Base-by-base conservation (phyloP, 2,113 vertebrate genomes). In the Caracal caracal region DNA sequence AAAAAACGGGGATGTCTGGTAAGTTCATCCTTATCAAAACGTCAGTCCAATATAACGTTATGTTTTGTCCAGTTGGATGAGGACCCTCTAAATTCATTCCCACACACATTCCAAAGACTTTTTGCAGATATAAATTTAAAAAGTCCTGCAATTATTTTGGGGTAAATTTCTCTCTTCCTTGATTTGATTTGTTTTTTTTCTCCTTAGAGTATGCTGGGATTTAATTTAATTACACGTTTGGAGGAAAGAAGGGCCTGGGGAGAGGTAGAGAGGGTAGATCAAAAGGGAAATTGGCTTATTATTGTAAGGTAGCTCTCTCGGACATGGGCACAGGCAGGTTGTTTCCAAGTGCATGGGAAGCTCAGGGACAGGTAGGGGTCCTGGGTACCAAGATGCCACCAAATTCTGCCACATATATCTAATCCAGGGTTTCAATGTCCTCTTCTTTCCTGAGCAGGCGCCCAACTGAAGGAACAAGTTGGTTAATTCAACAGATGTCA, bases 181-280 rank as follows among this genome's bases (percentile, higher is more conserved):
- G 70, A 86, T 76, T 88, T 68, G 43, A 91, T 51, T 90, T 93
- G 88, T 94, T 87, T 28, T 90, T 82, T 79, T 90, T 80, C 61
- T 95, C 17, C 20, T 88, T 95, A 79, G 73, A 49, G 17, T 63
- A 65, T n/a, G 53, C 49, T 73, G 22, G 15, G 76, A 94, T 94
- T 59, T 88, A 84, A 79, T 84, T 89, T 63, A 85, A 93, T 73
- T 51, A 35, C 37, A 76, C 33, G 5, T 84, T 84, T 84, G 65
- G 43, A 83, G 63, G 71, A 93, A 88, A 85, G 49, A 80, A 80
- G 24, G 37, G 1, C 2, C 47, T 81, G 22, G 40, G 26, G 16
- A 56, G 56, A n/a, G 10, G 20, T 61, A 28, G 22, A 90, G 40
- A 89, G 49, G 2, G 26, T 47, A 79, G 63, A 37, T 35, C 15